Conservation (phyloP, 2,113 vertebrate genomes). For the Notothenia rossii region DNA sequence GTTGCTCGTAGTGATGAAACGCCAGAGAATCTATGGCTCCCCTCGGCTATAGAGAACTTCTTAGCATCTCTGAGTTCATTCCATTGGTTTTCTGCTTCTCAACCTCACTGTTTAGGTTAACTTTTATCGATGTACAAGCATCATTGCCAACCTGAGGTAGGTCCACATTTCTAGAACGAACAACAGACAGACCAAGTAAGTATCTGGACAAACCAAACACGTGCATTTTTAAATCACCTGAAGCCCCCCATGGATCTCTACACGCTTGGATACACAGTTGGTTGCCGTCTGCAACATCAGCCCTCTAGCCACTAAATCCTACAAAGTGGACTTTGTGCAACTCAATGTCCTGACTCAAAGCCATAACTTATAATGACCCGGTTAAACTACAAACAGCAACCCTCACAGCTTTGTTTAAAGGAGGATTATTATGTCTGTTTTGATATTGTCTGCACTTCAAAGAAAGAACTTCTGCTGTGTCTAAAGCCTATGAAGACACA, state of each 20-base stretch:
- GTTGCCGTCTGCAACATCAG: too few relatives aligned
- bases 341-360: not conserved
- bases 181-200: constrained; percentile 4
- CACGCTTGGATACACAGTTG: too few relatives aligned
- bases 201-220: too few relatives aligned
- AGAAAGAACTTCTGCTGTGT: constrained; percentile 59
- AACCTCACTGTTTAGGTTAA: not conserved
- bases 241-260: too few relatives aligned
- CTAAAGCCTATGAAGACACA: constrained; percentile 46
- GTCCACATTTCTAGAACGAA: not conserved
- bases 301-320: too few relatives aligned
- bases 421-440: constrained; percentile 63
- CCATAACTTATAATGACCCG: not conserved
- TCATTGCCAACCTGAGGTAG: not conserved
- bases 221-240: too few relatives aligned
- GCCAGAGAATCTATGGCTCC: not conserved
- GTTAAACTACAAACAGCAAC: constrained; percentile 2
- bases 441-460: constrained; percentile 64
- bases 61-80: not conserved
- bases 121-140: not conserved
- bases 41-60: not conserved
- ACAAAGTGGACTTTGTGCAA: not conserved
- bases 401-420: constrained; percentile 55
- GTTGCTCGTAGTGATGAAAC: not conserved
- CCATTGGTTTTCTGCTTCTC: not conserved